A percentile compares a stretch with the other conserved stretches of the same genome.
Evolutionary conservation across 2,113 vertebrate species (phyloP).

Genomic region (Sclerurus mexicanus): DNA sequence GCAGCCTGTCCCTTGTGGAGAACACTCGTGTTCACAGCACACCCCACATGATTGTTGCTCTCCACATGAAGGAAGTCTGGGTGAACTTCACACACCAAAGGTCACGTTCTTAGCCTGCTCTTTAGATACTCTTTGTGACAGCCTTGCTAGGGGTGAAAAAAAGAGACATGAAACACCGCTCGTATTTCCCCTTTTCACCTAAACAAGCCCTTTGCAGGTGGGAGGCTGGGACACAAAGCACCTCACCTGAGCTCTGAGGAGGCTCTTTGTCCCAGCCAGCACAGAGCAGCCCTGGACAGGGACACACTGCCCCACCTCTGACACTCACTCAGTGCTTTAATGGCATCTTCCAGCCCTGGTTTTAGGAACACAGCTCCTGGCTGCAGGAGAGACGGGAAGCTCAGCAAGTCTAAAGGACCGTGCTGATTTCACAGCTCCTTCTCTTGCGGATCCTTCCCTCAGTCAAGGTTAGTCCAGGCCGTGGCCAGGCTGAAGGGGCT

Average conservation of each 20-base stretch:
- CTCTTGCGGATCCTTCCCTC: fast-evolving
- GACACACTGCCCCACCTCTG: neutral
- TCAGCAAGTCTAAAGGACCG: neutral
- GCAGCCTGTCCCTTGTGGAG: neutral
- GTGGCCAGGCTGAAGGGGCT: neutral
- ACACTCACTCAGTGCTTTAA: fast-evolving
- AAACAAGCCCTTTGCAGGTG: neutral
- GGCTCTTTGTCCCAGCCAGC: neutral
- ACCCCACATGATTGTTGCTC: neutral
- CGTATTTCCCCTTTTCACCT: neutral
- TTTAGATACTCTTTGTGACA: neutral
- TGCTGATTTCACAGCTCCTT: neutral
- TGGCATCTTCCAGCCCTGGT: neutral
- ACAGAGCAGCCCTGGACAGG: neutral
- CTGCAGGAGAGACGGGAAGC: neutral
- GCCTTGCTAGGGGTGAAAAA: neutral
- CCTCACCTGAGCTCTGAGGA: neutral
- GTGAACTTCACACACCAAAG: neutral
- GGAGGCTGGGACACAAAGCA: neutral
- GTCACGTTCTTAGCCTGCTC: neutral
- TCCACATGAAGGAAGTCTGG: neutral
- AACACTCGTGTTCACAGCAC: neutral
- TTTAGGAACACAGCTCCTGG: neutral
- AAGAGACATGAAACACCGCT: neutral
- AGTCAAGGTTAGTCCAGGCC: neutral